Conservation (phyloP, 2,888 invertebrate species). For the Deilephila porcellus region DNA sequence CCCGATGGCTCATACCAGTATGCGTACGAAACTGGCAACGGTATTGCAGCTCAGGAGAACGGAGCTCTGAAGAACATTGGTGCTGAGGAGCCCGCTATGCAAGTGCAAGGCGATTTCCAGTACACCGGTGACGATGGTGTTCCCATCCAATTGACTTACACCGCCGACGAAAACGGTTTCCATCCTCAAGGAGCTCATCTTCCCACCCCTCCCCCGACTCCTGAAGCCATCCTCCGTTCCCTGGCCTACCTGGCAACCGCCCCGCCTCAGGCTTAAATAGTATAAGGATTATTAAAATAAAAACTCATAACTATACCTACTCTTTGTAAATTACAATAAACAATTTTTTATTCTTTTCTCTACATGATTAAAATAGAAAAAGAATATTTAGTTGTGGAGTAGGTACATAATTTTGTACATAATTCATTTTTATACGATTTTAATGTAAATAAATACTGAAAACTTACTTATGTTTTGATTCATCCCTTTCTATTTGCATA, state of each 20-base stretch:
- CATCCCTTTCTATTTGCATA: no score
- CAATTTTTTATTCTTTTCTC: slow-evolving; percentile 14
- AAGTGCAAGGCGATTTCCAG: slow-evolving; percentile 86
- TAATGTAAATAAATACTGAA: slow-evolving; percentile 28
- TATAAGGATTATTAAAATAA: slow-evolving; percentile 40
- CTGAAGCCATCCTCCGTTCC: slow-evolving; percentile 87
- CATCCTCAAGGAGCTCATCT: slow-evolving; percentile 86
- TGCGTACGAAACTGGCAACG: slow-evolving; percentile 87
- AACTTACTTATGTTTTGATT: background rate
- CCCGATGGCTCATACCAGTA: slow-evolving; percentile 86
- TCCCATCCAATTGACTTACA: slow-evolving; percentile 85
- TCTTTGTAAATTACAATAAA: background rate
- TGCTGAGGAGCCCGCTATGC: slow-evolving; percentile 77
- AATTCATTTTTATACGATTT: slow-evolving; percentile 33
- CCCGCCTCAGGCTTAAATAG: slow-evolving; percentile 78
- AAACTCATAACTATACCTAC: slow-evolving; percentile 3
- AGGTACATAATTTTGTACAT: slow-evolving; percentile 32
- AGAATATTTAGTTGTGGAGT: slow-evolving; percentile 16
- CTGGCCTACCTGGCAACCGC: slow-evolving; percentile 87
- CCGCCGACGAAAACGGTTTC: slow-evolving; percentile 89
- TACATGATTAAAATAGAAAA: background rate
- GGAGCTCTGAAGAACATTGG: slow-evolving; percentile 84
- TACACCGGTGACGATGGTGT: slow-evolving; percentile 87
- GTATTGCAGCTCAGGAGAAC: slow-evolving; percentile 84
- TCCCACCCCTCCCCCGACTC: slow-evolving; percentile 88